phyloP scores from a whole-genome alignment of 2,797 vertebrate genomes.

The Zalophus californianus region DNA sequence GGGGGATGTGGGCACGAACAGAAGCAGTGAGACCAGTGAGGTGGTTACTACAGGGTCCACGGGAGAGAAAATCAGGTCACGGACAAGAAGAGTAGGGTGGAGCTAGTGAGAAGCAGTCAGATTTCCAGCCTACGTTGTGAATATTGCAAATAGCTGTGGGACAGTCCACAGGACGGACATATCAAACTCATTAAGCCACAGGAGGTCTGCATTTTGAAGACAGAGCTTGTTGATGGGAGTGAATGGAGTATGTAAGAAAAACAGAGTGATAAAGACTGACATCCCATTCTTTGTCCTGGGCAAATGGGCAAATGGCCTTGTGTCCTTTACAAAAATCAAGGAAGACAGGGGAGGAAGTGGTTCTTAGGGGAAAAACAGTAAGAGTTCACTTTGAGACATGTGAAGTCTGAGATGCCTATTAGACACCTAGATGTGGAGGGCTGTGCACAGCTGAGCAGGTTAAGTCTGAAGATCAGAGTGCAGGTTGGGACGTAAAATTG shows the following conservation, averaged over 20 bases:
- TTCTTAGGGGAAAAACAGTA: not conserved
- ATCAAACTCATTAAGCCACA: not conserved
- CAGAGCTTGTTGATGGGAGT: not conserved
- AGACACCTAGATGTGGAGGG: not conserved
- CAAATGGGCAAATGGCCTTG: not conserved
- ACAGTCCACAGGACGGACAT: not conserved
- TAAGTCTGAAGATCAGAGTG: not conserved
- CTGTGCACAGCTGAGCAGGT: no score
- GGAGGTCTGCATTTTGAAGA: not conserved
- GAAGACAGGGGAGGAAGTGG: not conserved
- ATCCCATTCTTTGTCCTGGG: not conserved
- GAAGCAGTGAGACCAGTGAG: not conserved
- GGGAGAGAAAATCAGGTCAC: not conserved
- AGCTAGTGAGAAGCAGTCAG: not conserved
- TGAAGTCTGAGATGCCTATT: not conserved
- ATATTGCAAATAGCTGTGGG: not conserved
- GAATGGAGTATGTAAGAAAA: not conserved
- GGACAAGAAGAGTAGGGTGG: fast-evolving
- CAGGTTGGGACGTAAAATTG: not conserved
- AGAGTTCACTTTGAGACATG: not conserved
- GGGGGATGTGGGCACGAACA: not conserved
- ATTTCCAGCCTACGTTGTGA: not conserved
- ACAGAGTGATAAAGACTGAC: not conserved
- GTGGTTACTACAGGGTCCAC: not conserved
- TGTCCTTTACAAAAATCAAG: not conserved